These are phyloP conservation scores for Phenacoccus solenopsis DNA, from an alignment of 1,140 invertebrate species.

Conservation along the genomic window DNA sequence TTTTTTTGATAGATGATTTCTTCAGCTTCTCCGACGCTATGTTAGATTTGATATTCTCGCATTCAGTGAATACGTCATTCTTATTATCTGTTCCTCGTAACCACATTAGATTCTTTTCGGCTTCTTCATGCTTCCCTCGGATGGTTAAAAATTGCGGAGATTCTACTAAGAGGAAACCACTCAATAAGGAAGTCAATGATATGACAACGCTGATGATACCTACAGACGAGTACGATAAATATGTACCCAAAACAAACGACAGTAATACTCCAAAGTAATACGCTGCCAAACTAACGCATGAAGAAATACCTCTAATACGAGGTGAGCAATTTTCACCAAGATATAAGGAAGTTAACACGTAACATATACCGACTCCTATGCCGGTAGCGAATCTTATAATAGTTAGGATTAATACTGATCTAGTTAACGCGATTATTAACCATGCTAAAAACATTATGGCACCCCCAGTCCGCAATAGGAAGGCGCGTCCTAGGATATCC, in stretches of 20 bases:
- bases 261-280: constrained; percentile 61
- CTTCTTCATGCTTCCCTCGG: constrained; percentile 45
- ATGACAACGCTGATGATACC: constrained; percentile 25
- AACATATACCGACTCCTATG: not conserved
- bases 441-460: not conserved
- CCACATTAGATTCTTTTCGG: constrained; percentile 46
- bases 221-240: constrained; percentile 42
- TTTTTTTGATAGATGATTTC: constrained; percentile 31
- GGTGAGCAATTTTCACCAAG: constrained; percentile 26
- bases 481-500: not conserved
- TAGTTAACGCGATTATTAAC: not conserved
- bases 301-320: constrained; percentile 31
- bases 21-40: constrained; percentile 21
- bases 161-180: constrained; percentile 42
- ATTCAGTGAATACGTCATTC: not conserved
- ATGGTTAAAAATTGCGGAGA: constrained; percentile 56
- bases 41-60: constrained; percentile 23
- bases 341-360: not conserved
- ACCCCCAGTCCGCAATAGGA: not conserved
- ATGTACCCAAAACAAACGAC: constrained; percentile 60
- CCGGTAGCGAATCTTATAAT: not conserved
- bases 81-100: constrained; percentile 39
- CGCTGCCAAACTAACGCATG: constrained; percentile 67
- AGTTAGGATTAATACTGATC: not conserved
- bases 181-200: constrained; percentile 38